These are phyloP conservation scores for Centropus unirufus DNA, from an alignment of 2,113 vertebrate genomes.

Conservation along the genomic window DNA sequence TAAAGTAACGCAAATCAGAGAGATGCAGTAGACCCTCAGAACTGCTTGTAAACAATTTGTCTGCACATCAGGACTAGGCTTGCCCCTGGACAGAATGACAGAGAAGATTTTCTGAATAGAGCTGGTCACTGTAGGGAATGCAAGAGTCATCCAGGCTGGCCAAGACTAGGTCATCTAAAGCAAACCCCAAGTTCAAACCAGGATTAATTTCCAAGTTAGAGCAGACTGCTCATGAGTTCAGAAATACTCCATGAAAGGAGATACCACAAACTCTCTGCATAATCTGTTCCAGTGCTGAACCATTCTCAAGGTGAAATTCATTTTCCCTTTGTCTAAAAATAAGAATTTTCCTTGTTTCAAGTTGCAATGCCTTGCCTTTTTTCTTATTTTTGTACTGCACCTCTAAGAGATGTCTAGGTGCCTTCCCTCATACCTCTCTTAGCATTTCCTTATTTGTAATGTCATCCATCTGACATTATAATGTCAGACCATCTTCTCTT, in stretches of 20 bases:
- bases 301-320: not conserved
- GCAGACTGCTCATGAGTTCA: not conserved
- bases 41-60: not conserved
- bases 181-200: not conserved
- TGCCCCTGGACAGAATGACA: fast-evolving
- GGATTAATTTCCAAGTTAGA: not conserved
- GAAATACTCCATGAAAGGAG: not conserved
- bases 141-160: not conserved
- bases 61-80: not conserved
- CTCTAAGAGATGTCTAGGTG: not conserved
- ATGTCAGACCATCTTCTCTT: not conserved
- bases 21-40: not conserved
- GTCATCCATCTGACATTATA: too few relatives aligned
- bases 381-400: not conserved
- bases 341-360: not conserved
- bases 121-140: not conserved
- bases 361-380: fast-evolving
- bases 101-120: not conserved
- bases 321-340: not conserved
- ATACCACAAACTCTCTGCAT: not conserved
- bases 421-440: not conserved
- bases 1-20: not conserved
- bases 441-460: not conserved
- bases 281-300: not conserved
- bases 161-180: not conserved